A percentile compares a stretch with the other conserved stretches of the same genome.
These are phyloP conservation scores for Danio tinwini DNA, from an alignment of 2,797 vertebrate species.

Conservation along the genomic window DNA sequence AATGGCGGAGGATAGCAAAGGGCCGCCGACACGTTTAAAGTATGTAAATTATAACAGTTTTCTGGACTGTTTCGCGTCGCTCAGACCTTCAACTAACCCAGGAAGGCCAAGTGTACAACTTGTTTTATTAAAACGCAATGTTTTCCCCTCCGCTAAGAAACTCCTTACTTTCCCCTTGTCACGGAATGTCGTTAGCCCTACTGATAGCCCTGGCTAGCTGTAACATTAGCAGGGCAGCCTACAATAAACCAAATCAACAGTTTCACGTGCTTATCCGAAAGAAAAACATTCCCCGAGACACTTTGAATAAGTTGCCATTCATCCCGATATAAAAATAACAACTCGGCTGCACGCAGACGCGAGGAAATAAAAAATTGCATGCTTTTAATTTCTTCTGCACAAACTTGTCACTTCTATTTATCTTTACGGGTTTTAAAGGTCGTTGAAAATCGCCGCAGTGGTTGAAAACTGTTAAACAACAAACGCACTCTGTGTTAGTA, in stretches of 20 bases:
- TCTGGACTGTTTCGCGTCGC: conserved; percentile 68
- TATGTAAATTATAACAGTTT: conserved; percentile 83
- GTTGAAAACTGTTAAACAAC: conserved; percentile 57
- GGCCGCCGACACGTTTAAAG: conserved; percentile 87
- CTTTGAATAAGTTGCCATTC: conserved; percentile 52
- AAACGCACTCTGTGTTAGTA: conserved; percentile 48
- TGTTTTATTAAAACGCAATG: conserved; percentile 73
- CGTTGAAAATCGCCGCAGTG: conserved; percentile 67
- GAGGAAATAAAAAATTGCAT: conserved; percentile 72
- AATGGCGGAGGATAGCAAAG: conserved; percentile 86
- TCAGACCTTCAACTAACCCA: conserved; percentile 58
- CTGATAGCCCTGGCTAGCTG: conserved; percentile 70
- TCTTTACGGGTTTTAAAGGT: conserved; percentile 74
- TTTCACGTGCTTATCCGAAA: conserved; percentile 73
- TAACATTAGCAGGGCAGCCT: conserved; percentile 80
- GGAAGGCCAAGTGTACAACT: conserved; percentile 61
- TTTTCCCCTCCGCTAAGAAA: conserved; percentile 75
- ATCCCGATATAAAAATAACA: conserved; percentile 38
- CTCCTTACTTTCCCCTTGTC: conserved; percentile 87
- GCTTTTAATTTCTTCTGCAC: conserved; percentile 81
- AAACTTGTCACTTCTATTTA: conserved; percentile 83
- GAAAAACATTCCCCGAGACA: conserved; percentile 66
- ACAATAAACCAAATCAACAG: conserved; percentile 82
- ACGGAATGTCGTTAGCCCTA: conserved; percentile 80
- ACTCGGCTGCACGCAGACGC: conserved; percentile 58